Evolutionary conservation across 2,797 vertebrate species (phyloP).

Genomic region (Coccyzus lansbergi): DNA sequence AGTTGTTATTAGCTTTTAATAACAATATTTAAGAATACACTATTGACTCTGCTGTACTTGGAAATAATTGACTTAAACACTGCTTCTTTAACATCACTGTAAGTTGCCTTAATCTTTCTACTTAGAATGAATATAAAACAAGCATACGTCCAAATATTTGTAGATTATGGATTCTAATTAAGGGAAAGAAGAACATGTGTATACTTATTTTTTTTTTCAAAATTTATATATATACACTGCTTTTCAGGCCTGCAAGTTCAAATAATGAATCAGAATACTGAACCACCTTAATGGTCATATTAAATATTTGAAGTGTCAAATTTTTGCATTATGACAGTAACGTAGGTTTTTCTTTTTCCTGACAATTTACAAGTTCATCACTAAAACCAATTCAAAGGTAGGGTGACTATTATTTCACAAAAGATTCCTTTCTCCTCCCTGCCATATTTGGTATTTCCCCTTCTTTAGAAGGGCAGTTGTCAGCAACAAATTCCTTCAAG

Average conservation of each 20-base stretch:
- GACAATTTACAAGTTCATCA: not conserved
- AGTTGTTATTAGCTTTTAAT: not conserved
- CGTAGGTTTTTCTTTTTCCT: not conserved
- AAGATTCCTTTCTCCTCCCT: not conserved
- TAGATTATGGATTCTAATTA: not conserved
- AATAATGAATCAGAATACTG: not conserved
- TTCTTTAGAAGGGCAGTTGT: not conserved
- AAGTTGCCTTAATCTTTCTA: not conserved
- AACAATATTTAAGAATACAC: not conserved
- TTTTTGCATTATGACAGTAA: not conserved
- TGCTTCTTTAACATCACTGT: not conserved
- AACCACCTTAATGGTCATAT: not conserved
- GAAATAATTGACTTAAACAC: too few species aligned
- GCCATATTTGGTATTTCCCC: not conserved
- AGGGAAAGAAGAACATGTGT: not conserved
- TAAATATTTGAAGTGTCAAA: not conserved
- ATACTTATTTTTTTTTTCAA: too few species aligned
- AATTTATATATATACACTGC: too few species aligned
- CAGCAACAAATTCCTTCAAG: not conserved
- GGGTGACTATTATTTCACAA: not conserved
- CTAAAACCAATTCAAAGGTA: not conserved
- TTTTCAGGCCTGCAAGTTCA: not conserved
- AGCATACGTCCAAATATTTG: not conserved
- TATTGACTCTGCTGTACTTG: too few species aligned
- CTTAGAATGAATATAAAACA: not conserved